Percentiles rank a stretch among this genome's conserved stretches.
phyloP scores from a whole-genome alignment of 2,888 invertebrate genomes.

The Stenotaenia linearis region DNA sequence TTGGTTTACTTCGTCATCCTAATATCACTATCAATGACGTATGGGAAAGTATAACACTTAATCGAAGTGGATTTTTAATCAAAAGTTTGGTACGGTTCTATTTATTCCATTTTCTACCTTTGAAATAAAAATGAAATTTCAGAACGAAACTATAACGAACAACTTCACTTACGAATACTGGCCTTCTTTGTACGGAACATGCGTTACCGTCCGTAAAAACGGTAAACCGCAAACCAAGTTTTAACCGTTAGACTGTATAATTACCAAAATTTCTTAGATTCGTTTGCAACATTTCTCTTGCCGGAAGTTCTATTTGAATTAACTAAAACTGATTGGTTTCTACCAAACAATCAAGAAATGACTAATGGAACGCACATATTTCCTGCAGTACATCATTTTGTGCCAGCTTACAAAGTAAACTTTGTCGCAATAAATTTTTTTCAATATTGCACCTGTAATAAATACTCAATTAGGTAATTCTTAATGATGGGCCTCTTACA shows the following conservation, averaged over 20 bases:
- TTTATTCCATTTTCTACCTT: too few species aligned
- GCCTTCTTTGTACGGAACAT: background rate
- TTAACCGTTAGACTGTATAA: too few species aligned
- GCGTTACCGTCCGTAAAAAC: background rate
- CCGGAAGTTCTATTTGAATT: background rate
- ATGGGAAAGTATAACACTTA: background rate
- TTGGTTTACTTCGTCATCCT: background rate
- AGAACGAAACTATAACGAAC: background rate
- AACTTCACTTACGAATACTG: background rate
- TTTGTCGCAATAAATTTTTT: too few species aligned
- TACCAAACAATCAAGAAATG: background rate
- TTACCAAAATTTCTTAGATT: too few species aligned
- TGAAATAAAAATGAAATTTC: too few species aligned
- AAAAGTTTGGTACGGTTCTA: background rate
- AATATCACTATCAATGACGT: background rate
- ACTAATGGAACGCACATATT: too few species aligned
- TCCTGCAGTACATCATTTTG: too few species aligned
- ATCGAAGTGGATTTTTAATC: background rate
- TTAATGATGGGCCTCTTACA: background rate
- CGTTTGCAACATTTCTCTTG: background rate
- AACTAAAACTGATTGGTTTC: background rate
- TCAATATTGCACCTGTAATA: background rate
- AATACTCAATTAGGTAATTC: background rate
- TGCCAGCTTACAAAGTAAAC: background rate
- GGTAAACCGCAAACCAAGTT: too few species aligned